Base-by-base conservation (phyloP, 1,140 invertebrate genomes). In the Teleopsis dalmanni region DNA sequence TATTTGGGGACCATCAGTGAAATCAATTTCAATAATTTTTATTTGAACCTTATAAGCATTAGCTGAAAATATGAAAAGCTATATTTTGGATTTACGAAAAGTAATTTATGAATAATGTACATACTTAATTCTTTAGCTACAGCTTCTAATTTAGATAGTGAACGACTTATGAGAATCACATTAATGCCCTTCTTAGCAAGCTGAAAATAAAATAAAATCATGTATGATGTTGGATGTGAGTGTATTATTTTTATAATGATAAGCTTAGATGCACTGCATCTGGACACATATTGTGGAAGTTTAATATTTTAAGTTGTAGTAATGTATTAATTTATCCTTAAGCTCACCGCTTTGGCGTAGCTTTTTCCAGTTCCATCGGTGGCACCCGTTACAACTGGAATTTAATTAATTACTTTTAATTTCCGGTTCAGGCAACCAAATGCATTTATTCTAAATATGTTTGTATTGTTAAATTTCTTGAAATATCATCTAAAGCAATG, bases 281-380 rank as follows among this genome's bases (percentile, higher is more conserved):
- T n/a, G n/a, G n/a, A n/a, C n/a, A n/a, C n/a, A n/a, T n/a, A n/a
- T n/a, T n/a, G n/a, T n/a, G n/a, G n/a, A n/a, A n/a, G n/a, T n/a
- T n/a, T n/a, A n/a, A n/a, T n/a, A n/a, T n/a, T n/a, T n/a, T n/a
- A n/a, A n/a, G n/a, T n/a, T n/a, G n/a, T n/a, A n/a, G n/a, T n/a
- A n/a, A n/a, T n/a, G n/a, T n/a, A n/a, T n/a, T n/a, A n/a, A n/a
- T n/a, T n/a, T n/a, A n/a, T n/a, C n/a, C n/a, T n/a, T n/a, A n/a
- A n/a, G n/a, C n/a, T n/a, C n/a, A 85, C 80, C 57, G 84, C 80
- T 65, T 83, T 79, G 3, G 88, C 87, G 66, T 87, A 95, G 2
- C 87, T 88, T 72, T 88, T 90, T n/a, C 92, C 92, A 58, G 95
- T 83, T 8, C 92, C 92, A 77, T 95, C 91, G 6, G 92, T 95